phyloP scores from a whole-genome alignment of 2,888 invertebrate species.

The Caenorhabditis parvicauda region DNA sequence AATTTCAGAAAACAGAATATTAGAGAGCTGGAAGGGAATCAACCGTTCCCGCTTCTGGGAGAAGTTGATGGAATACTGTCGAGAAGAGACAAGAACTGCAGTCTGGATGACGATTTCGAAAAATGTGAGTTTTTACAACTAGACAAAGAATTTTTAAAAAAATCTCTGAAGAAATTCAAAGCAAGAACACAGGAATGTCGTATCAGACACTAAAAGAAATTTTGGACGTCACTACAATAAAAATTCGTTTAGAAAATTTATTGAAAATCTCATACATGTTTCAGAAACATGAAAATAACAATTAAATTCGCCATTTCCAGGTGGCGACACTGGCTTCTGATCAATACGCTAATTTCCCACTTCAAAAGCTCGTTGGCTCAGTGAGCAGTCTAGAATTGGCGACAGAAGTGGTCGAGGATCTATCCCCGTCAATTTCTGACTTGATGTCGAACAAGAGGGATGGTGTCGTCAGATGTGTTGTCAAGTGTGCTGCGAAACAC shows the following conservation, averaged over 20 bases:
- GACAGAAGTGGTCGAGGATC: slow-evolving; percentile 28
- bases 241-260: too few species aligned
- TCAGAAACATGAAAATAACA: too few species aligned
- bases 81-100: slow-evolving; percentile 16
- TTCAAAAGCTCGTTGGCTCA: slow-evolving; percentile 28
- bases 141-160: neutral
- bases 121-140: neutral
- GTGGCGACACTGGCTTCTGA: slow-evolving; percentile 15
- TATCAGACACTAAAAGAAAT: too few species aligned
- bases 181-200: too few species aligned
- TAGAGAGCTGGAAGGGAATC: slow-evolving; percentile 20
- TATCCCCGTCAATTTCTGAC: slow-evolving; percentile 21
- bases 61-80: slow-evolving; percentile 17
- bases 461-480: slow-evolving; percentile 19
- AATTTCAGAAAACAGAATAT: too few species aligned
- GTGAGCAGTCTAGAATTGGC: slow-evolving; percentile 26
- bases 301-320: slow-evolving; percentile 1
- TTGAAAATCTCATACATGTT: too few species aligned
- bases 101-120: slow-evolving; percentile 13
- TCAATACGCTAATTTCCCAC: slow-evolving; percentile 28
- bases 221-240: too few species aligned
- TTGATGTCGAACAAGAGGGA: slow-evolving; percentile 19
- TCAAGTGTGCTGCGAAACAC: slow-evolving; percentile 19
- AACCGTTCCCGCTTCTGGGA: slow-evolving; percentile 43
- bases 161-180: too few species aligned